Evolutionary conservation across 2,797 vertebrate species (phyloP), one percentile per base, ranked within the genome.

Genomic region (Platyrinchus mystaceus): DNA sequence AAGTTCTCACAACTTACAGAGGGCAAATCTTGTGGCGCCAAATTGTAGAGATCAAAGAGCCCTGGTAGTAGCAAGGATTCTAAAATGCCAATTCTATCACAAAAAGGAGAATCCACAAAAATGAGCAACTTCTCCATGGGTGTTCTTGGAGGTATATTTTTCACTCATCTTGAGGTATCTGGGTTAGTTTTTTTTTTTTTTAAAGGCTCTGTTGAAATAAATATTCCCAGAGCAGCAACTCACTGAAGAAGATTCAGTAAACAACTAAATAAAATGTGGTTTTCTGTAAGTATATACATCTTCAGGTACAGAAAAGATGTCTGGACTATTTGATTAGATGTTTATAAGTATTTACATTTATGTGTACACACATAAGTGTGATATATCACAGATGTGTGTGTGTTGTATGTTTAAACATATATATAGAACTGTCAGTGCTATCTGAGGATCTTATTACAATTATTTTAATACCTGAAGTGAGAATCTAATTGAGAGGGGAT

Each of bases 21-120:
- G 87, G 82, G 52, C 76, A 88, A 86, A 88, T 90, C 66, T 90
- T 76, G 59, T 89, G 92, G 83, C 0, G 1, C 69, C 69, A 70
- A 62, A 37, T 37, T 79, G 52, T 22, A 36, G 91, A 84, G 67
- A 95, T 91, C 88, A 94, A 95, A 96, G 75, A 49, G 24, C 32
- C 53, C 34, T 86, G 10, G 7, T 79, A 88, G 66, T 26, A 69
- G 73, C 32, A 67, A 90, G 82, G 69, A 76, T 86, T 74, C 44
- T 76, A 12, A 90, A 93, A 62, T 86, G 55, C 55, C 89, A 93
- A 32, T 95, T 84, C 50, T 90, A 74, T 46, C 76, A 91, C 70
- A 67, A 91, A 92, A 86, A 86, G 22, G 15, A 13, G 41, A 93
- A 83, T 84, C 59, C 60, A 55, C 59, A 67, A 49, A 96, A 91